These are phyloP conservation scores for Caenorhabditis becei DNA, from an alignment of 2,888 invertebrate genomes.

Conservation along the genomic window DNA sequence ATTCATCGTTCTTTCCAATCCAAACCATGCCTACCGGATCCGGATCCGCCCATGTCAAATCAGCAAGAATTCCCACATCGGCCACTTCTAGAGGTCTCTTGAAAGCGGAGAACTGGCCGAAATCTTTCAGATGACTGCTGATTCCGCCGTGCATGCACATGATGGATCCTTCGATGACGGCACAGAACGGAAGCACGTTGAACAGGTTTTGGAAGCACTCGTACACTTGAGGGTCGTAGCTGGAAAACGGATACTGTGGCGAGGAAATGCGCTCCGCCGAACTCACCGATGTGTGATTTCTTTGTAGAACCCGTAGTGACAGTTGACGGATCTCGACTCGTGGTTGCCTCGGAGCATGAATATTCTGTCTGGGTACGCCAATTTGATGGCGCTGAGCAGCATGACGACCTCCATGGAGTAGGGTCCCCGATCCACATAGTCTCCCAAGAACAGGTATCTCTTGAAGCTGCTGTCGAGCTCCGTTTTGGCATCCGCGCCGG, in stretches of 20 bases:
- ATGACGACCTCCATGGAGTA: constrained; percentile 86
- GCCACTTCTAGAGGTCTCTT: constrained; percentile 85
- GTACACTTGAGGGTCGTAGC: constrained; percentile 42
- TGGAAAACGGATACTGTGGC: neutral
- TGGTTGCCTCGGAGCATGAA: constrained; percentile 96
- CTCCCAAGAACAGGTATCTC: constrained; percentile 95
- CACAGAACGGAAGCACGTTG: constrained; percentile 97
- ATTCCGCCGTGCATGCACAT: constrained; percentile 88
- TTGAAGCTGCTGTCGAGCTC: constrained; percentile 18
- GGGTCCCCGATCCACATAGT: constrained; percentile 96
- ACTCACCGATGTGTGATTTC: constrained; percentile 87
- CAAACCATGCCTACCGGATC: constrained; percentile 60
- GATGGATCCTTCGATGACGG: constrained; percentile 91
- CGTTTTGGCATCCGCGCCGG: constrained; percentile 7
- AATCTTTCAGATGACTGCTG: constrained; percentile 70
- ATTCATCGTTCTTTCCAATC: neutral
- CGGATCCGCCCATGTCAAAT: constrained; percentile 83
- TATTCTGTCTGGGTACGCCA: constrained; percentile 89
- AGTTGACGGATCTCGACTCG: constrained; percentile 89
- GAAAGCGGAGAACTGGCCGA: constrained; percentile 83
- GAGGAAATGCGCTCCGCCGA: too few relatives aligned
- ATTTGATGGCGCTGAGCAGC: constrained; percentile 91
- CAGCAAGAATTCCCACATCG: constrained; percentile 83
- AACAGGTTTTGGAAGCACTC: constrained; percentile 84
- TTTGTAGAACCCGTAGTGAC: constrained; percentile 76